These are phyloP conservation scores for Ophion slaviceki DNA, from an alignment of 2,888 invertebrate genomes.

Conservation along the genomic window DNA sequence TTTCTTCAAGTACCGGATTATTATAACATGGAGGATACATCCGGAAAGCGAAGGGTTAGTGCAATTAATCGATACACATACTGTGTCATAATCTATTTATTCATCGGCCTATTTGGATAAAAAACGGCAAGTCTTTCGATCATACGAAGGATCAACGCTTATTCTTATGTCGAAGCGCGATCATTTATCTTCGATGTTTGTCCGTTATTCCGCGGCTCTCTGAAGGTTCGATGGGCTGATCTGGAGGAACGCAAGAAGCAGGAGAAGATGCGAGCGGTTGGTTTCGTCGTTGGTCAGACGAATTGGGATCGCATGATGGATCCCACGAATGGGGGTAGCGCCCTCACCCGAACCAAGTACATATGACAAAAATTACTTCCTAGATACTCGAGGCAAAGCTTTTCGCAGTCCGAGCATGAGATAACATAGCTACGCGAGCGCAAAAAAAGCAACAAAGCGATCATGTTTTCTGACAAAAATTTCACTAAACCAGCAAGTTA, in stretches of 20 bases:
- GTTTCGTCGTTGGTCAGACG: conserved; percentile 98
- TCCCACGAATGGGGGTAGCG: conserved; percentile 93
- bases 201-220: conserved; percentile 18
- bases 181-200: conserved; percentile 32
- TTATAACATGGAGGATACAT: conserved; percentile 85
- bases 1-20: conserved; percentile 94
- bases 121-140: too few species aligned
- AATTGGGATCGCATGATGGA: conserved; percentile 98
- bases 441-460: conserved; percentile 10
- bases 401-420: conserved; percentile 56
- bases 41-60: conserved; percentile 96
- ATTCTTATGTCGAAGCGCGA: neutral
- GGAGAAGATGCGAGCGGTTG: conserved; percentile 96
- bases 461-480: conserved; percentile 30
- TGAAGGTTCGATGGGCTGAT: conserved; percentile 98
- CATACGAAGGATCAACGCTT: too few species aligned
- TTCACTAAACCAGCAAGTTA: neutral
- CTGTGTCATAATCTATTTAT: too few species aligned
- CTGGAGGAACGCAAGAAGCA: conserved; percentile 96
- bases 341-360: conserved; percentile 97
- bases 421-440: conserved; percentile 29
- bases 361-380: conserved; percentile 84
- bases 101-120: too few species aligned
- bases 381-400: conserved; percentile 66
- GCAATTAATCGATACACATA: conserved; percentile 37